phyloP scores from a whole-genome alignment of 2,888 invertebrate genomes.

The Habroteleia sp. region DNA sequence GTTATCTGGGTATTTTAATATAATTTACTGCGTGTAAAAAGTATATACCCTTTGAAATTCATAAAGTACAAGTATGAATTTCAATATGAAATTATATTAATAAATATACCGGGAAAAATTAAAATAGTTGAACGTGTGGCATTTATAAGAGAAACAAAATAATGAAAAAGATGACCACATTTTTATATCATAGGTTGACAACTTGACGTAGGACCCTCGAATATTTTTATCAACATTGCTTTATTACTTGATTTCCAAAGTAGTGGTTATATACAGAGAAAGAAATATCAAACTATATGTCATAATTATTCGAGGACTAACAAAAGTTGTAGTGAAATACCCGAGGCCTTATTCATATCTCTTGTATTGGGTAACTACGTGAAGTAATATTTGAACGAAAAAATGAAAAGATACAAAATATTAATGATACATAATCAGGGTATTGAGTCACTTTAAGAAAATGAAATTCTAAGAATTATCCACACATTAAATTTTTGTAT shows the following conservation, averaged over 20 bases:
- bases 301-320: conserved; percentile 72
- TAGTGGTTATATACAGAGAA: conserved; percentile 9
- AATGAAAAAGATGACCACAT: conserved; percentile 67
- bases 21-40: conserved; percentile 44
- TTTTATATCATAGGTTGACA: conserved; percentile 74
- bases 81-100: conserved; percentile 68
- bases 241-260: conserved; percentile 31
- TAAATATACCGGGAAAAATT: too few species aligned
- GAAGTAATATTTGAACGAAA: conserved; percentile 69
- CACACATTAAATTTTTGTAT: too few species aligned
- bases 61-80: conserved; percentile 65
- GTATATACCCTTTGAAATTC: conserved; percentile 34
- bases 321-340: conserved; percentile 74
- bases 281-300: conserved; percentile 15
- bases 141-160: conserved; percentile 59
- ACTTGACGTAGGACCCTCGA: conserved; percentile 73
- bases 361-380: conserved; percentile 73
- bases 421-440: conserved; percentile 3
- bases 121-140: too few species aligned
- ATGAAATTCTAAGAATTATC: not conserved
- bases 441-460: conserved; percentile 25
- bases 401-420: conserved; percentile 1
- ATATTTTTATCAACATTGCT: conserved; percentile 68
- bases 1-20: conserved; percentile 24
- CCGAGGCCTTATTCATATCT: conserved; percentile 78